Evolutionary conservation across 2,888 invertebrate species (phyloP).

Genomic region (Xylota segnis): DNA sequence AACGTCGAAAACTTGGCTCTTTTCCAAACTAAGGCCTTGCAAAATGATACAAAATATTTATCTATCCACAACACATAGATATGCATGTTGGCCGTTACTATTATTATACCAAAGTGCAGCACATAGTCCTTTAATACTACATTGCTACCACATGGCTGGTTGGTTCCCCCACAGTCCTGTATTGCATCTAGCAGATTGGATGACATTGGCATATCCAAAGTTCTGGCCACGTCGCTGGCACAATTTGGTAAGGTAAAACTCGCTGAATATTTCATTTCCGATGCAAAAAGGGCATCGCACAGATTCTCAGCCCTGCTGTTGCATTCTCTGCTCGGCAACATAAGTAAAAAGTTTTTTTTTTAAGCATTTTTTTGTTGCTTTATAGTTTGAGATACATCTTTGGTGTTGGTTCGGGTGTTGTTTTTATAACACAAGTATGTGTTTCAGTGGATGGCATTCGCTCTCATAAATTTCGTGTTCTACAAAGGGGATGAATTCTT

Average conservation of each 20-base stretch:
- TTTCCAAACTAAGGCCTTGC: constrained; percentile 54
- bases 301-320: constrained; percentile 35
- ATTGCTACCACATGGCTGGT: constrained; percentile 34
- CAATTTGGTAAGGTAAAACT: constrained; percentile 59
- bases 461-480: constrained; percentile 14
- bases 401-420: constrained; percentile 16
- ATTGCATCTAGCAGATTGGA: constrained; percentile 66
- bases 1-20: constrained; percentile 57
- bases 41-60: constrained; percentile 61
- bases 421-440: constrained; percentile 21
- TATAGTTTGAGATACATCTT: constrained; percentile 20
- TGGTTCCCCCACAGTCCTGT: constrained; percentile 6
- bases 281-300: constrained; percentile 57
- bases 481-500: constrained; percentile 44
- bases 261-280: constrained; percentile 67
- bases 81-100: constrained; percentile 42
- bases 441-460: constrained; percentile 4
- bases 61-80: constrained; percentile 48
- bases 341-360: background rate
- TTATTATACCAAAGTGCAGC: constrained; percentile 43
- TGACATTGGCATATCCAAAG: constrained; percentile 69
- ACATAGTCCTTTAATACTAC: constrained; percentile 28
- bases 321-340: constrained; percentile 18
- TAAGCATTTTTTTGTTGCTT: constrained; percentile 24
- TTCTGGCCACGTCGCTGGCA: constrained; percentile 58